phyloP scores from a whole-genome alignment of 2,113 vertebrate species.

The Gasterosteus nipponicus region DNA sequence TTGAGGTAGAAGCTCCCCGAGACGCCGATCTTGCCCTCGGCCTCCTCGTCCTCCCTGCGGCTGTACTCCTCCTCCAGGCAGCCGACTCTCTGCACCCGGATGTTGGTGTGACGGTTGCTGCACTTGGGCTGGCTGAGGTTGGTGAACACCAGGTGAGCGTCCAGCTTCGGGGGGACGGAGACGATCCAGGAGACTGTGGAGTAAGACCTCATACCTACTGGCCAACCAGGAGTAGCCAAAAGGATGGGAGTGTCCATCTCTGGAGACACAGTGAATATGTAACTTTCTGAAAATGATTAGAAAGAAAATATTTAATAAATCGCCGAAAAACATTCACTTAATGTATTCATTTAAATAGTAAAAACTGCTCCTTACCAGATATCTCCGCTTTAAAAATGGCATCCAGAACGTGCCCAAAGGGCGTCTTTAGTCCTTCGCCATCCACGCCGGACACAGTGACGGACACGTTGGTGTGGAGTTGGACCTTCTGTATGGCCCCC shows the following conservation, averaged over 20 bases:
- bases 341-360: neutral
- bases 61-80: conserved; percentile 67
- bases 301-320: neutral
- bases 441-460: conserved; percentile 77
- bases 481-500: conserved; percentile 85
- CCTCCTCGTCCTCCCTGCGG: conserved; percentile 82
- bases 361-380: conserved; percentile 79
- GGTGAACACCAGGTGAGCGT: conserved; percentile 81
- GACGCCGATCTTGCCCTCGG: conserved; percentile 70
- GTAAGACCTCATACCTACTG: conserved; percentile 76
- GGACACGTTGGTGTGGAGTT: conserved; percentile 84
- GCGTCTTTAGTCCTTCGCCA: conserved; percentile 41
- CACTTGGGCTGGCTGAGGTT: conserved; percentile 83
- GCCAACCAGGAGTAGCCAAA: conserved; percentile 86
- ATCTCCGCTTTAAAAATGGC: conserved; percentile 82
- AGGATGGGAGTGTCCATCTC: conserved; percentile 72
- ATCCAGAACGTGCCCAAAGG: conserved; percentile 70
- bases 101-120: conserved; percentile 71
- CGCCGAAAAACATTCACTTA: neutral
- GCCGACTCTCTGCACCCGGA: conserved; percentile 78
- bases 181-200: conserved; percentile 89
- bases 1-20: conserved; percentile 89
- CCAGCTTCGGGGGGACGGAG: conserved; percentile 74
- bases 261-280: conserved; percentile 84
- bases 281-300: conserved; percentile 80